These are phyloP conservation scores for Enteromius anoplus DNA, from an alignment of 2,797 vertebrate genomes.

Conservation along the genomic window DNA sequence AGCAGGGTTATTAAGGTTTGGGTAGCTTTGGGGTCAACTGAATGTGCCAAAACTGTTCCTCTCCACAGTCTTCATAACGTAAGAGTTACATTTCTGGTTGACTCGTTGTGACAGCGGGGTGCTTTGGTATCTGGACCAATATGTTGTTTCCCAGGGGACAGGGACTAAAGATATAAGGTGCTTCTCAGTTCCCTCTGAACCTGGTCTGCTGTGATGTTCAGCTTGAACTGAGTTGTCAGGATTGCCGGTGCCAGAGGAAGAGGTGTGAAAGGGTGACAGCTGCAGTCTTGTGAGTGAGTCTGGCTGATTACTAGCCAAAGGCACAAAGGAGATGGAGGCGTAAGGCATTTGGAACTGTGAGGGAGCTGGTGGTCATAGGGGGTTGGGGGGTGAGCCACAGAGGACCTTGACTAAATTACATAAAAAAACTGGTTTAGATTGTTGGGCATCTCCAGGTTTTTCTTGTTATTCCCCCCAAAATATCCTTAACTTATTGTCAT, in stretches of 20 bases:
- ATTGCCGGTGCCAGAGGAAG: neutral
- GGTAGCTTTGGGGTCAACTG: neutral
- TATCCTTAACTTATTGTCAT: neutral
- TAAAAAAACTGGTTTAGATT: conserved; percentile 20
- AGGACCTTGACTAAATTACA: neutral
- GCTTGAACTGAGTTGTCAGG: conserved; percentile 2
- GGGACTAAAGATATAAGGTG: neutral
- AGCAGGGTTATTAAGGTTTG: neutral
- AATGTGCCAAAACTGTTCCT: neutral
- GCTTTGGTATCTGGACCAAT: neutral
- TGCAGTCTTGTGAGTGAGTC: neutral
- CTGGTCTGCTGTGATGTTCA: neutral
- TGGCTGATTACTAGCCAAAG: neutral
- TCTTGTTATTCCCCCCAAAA: neutral
- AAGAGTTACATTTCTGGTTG: no score
- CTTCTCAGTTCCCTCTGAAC: neutral
- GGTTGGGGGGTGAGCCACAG: conserved; percentile 5
- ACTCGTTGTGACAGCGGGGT: neutral
- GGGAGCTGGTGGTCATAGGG: neutral
- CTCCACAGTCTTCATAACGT: neutral
- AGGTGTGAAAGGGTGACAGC: conserved; percentile 18
- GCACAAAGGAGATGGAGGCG: neutral
- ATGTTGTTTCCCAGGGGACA: conserved; percentile 1
- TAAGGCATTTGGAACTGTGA: neutral
- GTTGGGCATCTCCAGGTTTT: neutral